Percentiles rank a stretch among this genome's conserved stretches.
These are phyloP conservation scores for Pyrrhosoma nymphula DNA, from an alignment of 2,888 invertebrate genomes.

Conservation along the genomic window DNA sequence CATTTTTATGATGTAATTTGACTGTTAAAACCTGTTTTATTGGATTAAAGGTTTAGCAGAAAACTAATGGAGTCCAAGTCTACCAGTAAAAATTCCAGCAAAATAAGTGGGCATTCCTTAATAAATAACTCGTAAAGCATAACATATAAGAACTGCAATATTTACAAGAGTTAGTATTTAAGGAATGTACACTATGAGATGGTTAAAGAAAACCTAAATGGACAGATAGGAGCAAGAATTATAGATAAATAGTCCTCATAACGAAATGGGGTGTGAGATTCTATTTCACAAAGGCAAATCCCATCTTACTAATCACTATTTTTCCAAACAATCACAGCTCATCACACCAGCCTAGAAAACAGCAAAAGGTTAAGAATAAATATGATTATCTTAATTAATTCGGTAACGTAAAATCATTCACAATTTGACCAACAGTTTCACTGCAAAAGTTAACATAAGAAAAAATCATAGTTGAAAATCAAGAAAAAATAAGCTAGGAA, in stretches of 20 bases:
- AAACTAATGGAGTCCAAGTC: neutral
- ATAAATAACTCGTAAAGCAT: neutral
- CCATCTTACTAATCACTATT: neutral
- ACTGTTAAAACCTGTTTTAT: no score
- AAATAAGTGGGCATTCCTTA: neutral
- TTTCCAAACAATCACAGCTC: slow-evolving; percentile 51
- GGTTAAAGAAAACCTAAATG: neutral
- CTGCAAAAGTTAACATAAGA: neutral
- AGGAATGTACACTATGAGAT: neutral
- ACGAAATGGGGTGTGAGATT: neutral
- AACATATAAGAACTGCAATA: neutral
- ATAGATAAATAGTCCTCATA: slow-evolving; percentile 54
- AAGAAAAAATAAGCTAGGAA: neutral
- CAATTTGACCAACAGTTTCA: neutral
- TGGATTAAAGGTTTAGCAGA: neutral
- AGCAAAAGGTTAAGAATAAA: slow-evolving; percentile 19
- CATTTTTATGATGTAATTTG: no score
- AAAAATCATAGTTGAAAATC: no score
- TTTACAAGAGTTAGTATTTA: slow-evolving; percentile 2
- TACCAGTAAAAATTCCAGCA: neutral
- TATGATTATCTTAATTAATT: neutral
- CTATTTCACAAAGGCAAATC: neutral
- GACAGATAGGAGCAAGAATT: neutral
- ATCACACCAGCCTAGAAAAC: slow-evolving; percentile 63
- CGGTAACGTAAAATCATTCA: neutral